A percentile compares a stretch with the other conserved stretches of the same genome.
These are phyloP conservation scores for Malurus melanocephalus DNA, from an alignment of 2,113 vertebrate genomes.

Conservation along the genomic window DNA sequence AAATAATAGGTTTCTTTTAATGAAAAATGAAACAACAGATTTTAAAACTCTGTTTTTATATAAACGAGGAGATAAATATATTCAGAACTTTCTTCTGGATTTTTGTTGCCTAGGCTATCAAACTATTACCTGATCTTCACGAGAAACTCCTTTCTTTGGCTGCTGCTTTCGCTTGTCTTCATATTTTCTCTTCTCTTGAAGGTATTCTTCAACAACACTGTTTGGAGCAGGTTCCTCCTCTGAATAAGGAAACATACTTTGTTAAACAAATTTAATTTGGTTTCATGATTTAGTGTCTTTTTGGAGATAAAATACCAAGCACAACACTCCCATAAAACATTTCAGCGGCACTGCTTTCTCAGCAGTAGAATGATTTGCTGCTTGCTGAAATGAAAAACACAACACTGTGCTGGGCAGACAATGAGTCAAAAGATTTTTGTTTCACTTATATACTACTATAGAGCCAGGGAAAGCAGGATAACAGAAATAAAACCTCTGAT, in stretches of 20 bases:
- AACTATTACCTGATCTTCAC: conserved; percentile 81
- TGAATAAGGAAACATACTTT: conserved; percentile 41
- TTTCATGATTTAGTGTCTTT: background rate
- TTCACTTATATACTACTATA: background rate
- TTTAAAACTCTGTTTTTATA: background rate
- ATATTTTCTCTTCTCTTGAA: conserved; percentile 89
- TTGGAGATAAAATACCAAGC: background rate
- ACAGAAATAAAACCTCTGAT: background rate
- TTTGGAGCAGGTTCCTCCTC: conserved; percentile 72
- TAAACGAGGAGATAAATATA: background rate
- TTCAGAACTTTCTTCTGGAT: background rate
- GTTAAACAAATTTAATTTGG: background rate
- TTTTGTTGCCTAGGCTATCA: background rate
- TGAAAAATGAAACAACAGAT: background rate
- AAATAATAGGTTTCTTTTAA: background rate
- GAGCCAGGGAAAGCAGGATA: background rate
- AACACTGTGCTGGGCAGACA: background rate
- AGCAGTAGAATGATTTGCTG: conserved; percentile 14
- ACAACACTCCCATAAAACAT: conserved; percentile 7
- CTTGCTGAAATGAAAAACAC: conserved; percentile 24
- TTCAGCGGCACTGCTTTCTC: conserved; percentile 11
- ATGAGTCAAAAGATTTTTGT: background rate
- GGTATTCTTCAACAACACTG: conserved; percentile 87
- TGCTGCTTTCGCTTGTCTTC: conserved; percentile 84
- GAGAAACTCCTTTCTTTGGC: conserved; percentile 77